Evolutionary conservation across 2,113 vertebrate genomes (phyloP).

Genomic region (Embiotoca jacksoni): DNA sequence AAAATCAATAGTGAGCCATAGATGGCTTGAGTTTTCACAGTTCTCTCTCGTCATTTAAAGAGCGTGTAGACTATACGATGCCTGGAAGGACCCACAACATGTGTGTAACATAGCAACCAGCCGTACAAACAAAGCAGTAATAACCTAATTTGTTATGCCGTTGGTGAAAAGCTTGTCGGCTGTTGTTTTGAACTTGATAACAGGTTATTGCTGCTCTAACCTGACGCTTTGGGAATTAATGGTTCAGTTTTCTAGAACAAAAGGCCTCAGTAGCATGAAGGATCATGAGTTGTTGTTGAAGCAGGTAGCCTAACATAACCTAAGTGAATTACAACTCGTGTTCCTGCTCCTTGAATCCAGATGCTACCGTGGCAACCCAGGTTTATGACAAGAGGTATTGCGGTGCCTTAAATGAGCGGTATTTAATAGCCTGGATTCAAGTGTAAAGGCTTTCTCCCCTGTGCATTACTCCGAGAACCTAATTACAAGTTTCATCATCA

Average conservation of each 20-base stretch:
- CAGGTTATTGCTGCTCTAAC: constrained; percentile 40
- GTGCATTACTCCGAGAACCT: constrained; percentile 92
- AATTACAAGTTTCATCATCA: constrained; percentile 99
- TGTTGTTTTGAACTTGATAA: constrained; percentile 36
- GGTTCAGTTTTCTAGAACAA: constrained; percentile 45
- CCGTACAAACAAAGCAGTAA: constrained; percentile 61
- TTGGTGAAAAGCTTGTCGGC: constrained; percentile 70
- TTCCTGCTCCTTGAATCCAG: constrained; percentile 65
- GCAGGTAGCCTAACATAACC: constrained; percentile 60
- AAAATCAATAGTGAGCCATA: constrained; percentile 99
- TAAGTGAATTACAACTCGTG: constrained; percentile 54
- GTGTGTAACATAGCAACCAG: constrained; percentile 89
- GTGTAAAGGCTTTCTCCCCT: constrained; percentile 87
- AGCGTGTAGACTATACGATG: constrained; percentile 88
- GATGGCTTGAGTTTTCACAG: constrained; percentile 99
- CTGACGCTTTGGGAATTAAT: constrained; percentile 41
- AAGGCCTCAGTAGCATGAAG: constrained; percentile 44
- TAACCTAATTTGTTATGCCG: constrained; percentile 80
- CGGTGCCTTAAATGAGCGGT: constrained; percentile 86
- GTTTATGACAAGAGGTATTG: constrained; percentile 78
- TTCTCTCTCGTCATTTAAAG: constrained; percentile 99
- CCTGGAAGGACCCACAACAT: constrained; percentile 89
- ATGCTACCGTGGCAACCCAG: constrained; percentile 50
- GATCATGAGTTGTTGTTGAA: constrained; percentile 49
- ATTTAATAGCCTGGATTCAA: constrained; percentile 89